These are phyloP conservation scores for Aporophyla lueneburgensis DNA, from an alignment of 2,888 invertebrate genomes.

Conservation along the genomic window DNA sequence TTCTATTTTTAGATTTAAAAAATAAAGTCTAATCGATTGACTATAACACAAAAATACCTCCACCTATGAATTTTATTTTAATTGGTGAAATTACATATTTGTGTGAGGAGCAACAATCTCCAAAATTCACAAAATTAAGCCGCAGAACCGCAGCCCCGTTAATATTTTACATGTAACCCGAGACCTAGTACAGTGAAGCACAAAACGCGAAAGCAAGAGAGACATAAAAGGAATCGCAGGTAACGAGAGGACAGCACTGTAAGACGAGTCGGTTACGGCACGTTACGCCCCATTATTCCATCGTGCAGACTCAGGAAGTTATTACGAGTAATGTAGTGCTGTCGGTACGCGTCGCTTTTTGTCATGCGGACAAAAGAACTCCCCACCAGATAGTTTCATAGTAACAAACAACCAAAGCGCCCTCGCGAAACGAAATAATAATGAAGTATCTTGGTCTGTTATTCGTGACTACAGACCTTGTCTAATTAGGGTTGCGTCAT, in stretches of 20 bases:
- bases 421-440: conserved; percentile 67
- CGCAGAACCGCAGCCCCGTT: not conserved
- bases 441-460: conserved; percentile 65
- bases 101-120: not conserved
- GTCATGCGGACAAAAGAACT: conserved; percentile 79
- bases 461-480: conserved; percentile 56
- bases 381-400: conserved; percentile 77
- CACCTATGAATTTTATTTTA: not conserved
- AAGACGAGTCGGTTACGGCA: conserved; percentile 71
- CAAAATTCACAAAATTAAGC: conserved; percentile 18
- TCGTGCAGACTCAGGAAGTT: conserved; percentile 80
- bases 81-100: not conserved
- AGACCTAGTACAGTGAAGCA: conserved; percentile 28
- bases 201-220: conserved; percentile 51
- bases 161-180: conserved; percentile 47
- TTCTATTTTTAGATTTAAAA: not conserved
- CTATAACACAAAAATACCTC: not conserved
- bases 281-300: conserved; percentile 80
- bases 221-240: conserved; percentile 72
- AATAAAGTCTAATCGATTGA: not conserved
- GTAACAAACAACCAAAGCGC: conserved; percentile 72
- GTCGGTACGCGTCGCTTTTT: conserved; percentile 78
- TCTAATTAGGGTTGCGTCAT: conserved; percentile 64
- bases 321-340: conserved; percentile 84
- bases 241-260: conserved; percentile 71